phyloP scores from a whole-genome alignment of 2,797 vertebrate genomes.

The Poeciliopsis gracilis region DNA sequence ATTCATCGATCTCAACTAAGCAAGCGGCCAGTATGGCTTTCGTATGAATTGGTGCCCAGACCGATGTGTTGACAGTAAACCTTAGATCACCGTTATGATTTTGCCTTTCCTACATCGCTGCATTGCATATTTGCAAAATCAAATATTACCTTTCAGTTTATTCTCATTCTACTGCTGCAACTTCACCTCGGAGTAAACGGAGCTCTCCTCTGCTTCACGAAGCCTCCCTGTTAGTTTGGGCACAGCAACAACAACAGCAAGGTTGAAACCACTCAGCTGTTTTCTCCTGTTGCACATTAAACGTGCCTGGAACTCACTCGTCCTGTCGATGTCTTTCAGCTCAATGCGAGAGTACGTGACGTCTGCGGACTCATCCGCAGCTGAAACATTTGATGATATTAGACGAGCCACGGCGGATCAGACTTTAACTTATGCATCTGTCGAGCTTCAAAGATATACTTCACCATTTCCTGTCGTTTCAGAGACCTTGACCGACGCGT shows the following conservation, averaged over 20 bases:
- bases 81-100: background rate
- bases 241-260: background rate
- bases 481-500: background rate
- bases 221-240: background rate
- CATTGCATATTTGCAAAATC: background rate
- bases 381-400: background rate
- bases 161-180: background rate
- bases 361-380: constrained; percentile 9
- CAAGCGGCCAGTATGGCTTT: background rate
- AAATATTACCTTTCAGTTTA: background rate
- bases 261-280: too few relatives aligned
- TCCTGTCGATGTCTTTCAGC: background rate
- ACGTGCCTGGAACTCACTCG: constrained; percentile 1
- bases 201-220: rapidly evolving
- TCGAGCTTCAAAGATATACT: background rate
- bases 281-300: background rate
- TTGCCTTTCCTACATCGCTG: background rate
- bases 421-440: background rate
- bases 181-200: constrained; percentile 8
- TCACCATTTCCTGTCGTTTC: background rate
- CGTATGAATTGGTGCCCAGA: rapidly evolving
- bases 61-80: background rate
- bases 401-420: background rate
- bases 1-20: background rate
- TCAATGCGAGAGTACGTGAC: constrained; percentile 7